These are phyloP conservation scores for Colletes latitarsis DNA, from an alignment of 1,140 invertebrate genomes.

Conservation along the genomic window DNA sequence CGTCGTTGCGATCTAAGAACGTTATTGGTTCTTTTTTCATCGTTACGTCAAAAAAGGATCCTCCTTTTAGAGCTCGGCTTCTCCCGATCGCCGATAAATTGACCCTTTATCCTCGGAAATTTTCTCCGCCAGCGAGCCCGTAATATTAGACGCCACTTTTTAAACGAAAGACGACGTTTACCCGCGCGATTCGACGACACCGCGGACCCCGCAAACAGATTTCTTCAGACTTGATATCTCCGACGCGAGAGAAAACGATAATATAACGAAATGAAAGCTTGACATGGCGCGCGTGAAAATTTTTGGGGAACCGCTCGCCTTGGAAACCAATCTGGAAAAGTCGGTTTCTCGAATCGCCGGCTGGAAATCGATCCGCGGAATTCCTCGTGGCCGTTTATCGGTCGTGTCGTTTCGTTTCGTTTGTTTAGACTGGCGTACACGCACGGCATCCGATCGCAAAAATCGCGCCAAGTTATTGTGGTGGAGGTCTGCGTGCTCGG, in stretches of 20 bases:
- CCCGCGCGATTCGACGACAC: too few species aligned
- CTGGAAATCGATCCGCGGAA: slow-evolving; percentile 16
- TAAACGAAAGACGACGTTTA: background rate
- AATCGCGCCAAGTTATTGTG: slow-evolving; percentile 61
- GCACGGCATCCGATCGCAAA: slow-evolving; percentile 57
- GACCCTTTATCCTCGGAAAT: slow-evolving; percentile 37
- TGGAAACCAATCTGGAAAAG: too few species aligned
- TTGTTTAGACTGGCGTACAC: slow-evolving; percentile 59
- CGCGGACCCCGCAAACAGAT: too few species aligned
- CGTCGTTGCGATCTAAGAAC: slow-evolving; percentile 22
- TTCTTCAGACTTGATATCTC: too few species aligned
- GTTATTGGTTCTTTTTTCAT: slow-evolving; percentile 49
- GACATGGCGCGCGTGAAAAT: too few species aligned
- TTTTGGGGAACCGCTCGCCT: too few species aligned
- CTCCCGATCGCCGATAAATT: slow-evolving; percentile 35
- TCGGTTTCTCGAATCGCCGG: background rate
- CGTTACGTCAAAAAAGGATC: slow-evolving; percentile 49
- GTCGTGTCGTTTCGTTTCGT: slow-evolving; percentile 21
- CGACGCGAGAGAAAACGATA: too few species aligned
- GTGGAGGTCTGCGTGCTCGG: slow-evolving; percentile 34
- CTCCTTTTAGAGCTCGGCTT: slow-evolving; percentile 33
- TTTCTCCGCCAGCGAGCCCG: background rate
- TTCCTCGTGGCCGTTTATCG: background rate
- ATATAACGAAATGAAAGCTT: too few species aligned
- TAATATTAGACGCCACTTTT: slow-evolving; percentile 15